These are phyloP conservation scores for Meloe dianella DNA, from an alignment of 2,888 invertebrate species.

Conservation along the genomic window DNA sequence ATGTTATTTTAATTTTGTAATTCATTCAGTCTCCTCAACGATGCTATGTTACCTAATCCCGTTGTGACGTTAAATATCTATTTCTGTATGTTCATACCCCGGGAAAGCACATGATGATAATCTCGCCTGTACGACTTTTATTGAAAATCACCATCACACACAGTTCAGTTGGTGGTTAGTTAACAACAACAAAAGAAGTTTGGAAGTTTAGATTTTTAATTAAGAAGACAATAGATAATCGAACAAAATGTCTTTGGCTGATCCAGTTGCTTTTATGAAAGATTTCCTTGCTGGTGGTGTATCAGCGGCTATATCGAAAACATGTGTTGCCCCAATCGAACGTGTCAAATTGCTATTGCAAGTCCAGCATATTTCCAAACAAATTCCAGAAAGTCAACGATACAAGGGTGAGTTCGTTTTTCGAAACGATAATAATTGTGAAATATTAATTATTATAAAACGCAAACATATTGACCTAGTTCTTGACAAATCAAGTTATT, in stretches of 20 bases:
- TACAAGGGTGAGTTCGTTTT: constrained; percentile 82
- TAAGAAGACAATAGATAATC: constrained; percentile 25
- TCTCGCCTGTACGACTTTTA: constrained; percentile 21
- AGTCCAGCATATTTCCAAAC: constrained; percentile 92
- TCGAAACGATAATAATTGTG: neutral
- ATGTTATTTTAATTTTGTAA: neutral
- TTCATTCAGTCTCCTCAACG: constrained; percentile 4
- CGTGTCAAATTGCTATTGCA: constrained; percentile 92
- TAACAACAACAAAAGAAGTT: constrained; percentile 41
- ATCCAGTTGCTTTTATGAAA: constrained; percentile 85
- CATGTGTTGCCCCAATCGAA: constrained; percentile 94
- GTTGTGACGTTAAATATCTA: constrained; percentile 38
- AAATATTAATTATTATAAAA: neutral
- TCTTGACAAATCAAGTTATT: constrained; percentile 11
- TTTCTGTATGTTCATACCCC: constrained; percentile 44
- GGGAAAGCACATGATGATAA: constrained; percentile 52
- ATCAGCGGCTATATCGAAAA: constrained; percentile 93
- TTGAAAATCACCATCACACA: constrained; percentile 58
- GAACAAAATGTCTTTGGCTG: constrained; percentile 60
- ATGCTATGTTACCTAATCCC: neutral
- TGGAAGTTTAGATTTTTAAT: constrained; percentile 16
- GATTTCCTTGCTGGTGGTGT: constrained; percentile 92
- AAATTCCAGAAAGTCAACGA: constrained; percentile 81
- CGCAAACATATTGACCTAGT: neutral
- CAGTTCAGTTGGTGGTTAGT: constrained; percentile 65